Conservation (phyloP, 1,140 invertebrate species). For the Zaprionus camerounensis region DNA sequence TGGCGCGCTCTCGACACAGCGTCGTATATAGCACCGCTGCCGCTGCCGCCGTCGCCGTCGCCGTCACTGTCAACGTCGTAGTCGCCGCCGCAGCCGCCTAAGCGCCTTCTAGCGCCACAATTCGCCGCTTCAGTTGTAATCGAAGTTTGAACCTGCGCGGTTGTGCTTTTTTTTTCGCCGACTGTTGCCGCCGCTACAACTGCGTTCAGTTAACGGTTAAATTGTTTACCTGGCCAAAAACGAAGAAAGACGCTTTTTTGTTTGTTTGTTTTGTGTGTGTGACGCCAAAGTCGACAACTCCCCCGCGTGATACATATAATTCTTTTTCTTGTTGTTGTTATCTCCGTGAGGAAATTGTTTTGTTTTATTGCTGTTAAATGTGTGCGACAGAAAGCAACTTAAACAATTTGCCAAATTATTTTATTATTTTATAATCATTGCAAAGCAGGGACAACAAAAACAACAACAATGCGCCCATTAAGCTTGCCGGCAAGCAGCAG, state of each 20-base stretch:
- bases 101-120: slow-evolving; percentile 32
- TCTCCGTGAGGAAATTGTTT: neutral
- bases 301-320: neutral
- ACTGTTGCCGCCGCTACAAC: slow-evolving; percentile 14
- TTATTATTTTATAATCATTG: slow-evolving; percentile 32
- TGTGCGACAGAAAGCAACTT: slow-evolving; percentile 2
- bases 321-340: neutral
- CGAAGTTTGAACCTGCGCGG: slow-evolving; percentile 52
- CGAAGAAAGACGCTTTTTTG: slow-evolving; percentile 27
- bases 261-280: neutral
- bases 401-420: slow-evolving; percentile 44
- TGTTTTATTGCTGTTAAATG: neutral
- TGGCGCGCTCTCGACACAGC: slow-evolving; percentile 41
- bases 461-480: slow-evolving; percentile 1
- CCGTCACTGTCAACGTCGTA: neutral
- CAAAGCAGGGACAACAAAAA: slow-evolving; percentile 1
- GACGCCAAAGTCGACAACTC: neutral
- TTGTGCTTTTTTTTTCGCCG: slow-evolving; percentile 31
- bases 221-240: slow-evolving; percentile 6
- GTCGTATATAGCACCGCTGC: slow-evolving; percentile 3
- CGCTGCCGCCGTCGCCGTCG: neutral
- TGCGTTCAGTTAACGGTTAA: slow-evolving; percentile 24
- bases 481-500: slow-evolving; percentile 3
- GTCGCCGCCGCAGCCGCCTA: neutral
- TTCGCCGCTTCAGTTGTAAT: slow-evolving; percentile 67